Base-by-base conservation (phyloP, 2,113 vertebrate genomes). In the Tapirus terrestris region DNA sequence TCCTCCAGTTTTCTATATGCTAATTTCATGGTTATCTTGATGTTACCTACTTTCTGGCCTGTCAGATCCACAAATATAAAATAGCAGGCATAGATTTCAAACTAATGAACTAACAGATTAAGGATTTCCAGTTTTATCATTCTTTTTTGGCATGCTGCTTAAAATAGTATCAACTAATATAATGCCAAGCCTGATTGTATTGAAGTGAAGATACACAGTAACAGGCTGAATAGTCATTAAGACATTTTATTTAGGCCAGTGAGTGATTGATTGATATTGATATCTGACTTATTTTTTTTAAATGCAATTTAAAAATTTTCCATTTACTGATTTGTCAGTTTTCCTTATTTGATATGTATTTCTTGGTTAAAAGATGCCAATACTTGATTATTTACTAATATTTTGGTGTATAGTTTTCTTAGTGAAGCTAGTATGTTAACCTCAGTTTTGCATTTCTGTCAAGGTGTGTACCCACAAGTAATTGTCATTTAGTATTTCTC, bases 101-200 rank as follows among this genome's bases (percentile, higher is more conserved):
- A 89, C 65, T 56, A 95, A 80, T 95, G 21, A 96, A 93, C n/a
- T 84, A 92, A 77, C 27, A 89, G 18, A 87, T 95, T 86, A 36
- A 58, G 21, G 27, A 92, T 84, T 95, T 97, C 79, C 20, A 76
- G 61, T 75, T 56, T 79, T 68, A 89, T 87, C 45, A 77, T 77
- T 94, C 48, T 92, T 97, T 96, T 86, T 95, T 75, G 75, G 18
- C 33, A 88, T 94, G 20, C 12, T 92, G 31, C 48, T 91, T 96
- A 84, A 92, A 73, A 90, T 58, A 91, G 3, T 72, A 63, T 72
- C 53, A 97, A 48, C 72, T 72, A 91, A 68, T 94, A 68, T 76
- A 91, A 87, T 91, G n/a, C 39, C 51, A 96, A 92, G 27, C 20
- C 67, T 93, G 81, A 83, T 43, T 68, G 31, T 82, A 79, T 23